Evolutionary conservation across 92 coral and sea anemone species (phyloP).

Genomic region (Pocillopora grandis): DNA sequence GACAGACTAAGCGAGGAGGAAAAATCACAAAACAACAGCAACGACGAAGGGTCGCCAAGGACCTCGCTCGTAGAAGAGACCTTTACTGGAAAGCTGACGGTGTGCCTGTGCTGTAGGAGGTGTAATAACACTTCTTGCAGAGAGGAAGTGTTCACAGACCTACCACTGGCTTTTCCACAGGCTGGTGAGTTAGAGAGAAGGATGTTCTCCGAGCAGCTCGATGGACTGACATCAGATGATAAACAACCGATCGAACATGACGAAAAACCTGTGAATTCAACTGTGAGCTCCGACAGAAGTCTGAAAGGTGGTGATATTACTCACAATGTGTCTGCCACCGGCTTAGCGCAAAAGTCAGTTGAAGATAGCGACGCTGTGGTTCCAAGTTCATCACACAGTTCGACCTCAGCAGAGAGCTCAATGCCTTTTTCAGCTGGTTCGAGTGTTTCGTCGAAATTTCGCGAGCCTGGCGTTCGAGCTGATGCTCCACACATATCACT

Average conservation of each 20-base stretch:
- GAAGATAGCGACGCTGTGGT: conserved; percentile 59
- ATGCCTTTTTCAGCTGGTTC: conserved; percentile 48
- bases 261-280: conserved; percentile 24
- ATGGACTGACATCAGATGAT: background rate
- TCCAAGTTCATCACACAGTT: conserved; percentile 41
- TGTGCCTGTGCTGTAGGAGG: conserved; percentile 78
- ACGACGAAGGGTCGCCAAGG: background rate
- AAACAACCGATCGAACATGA: conserved; percentile 53
- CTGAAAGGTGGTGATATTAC: conserved; percentile 92
- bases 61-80: conserved; percentile 68
- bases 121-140: conserved; percentile 78
- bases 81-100: conserved; percentile 86
- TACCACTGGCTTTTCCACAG: conserved; percentile 93
- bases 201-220: conserved; percentile 16
- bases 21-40: conserved; percentile 22
- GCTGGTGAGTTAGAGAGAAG: conserved; percentile 44
- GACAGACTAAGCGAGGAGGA: conserved; percentile 92
- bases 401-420: conserved; percentile 47
- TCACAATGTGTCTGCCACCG: conserved; percentile 60
- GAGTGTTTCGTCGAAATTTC: conserved; percentile 37
- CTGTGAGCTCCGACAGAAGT: conserved; percentile 64
- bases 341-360: conserved; percentile 40
- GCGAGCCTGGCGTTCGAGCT: conserved; percentile 55
- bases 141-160: conserved; percentile 90
- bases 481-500: conserved; percentile 60